These are phyloP conservation scores for Catostomus latipinnis DNA, from an alignment of 2,797 vertebrate species.

Conservation along the genomic window DNA sequence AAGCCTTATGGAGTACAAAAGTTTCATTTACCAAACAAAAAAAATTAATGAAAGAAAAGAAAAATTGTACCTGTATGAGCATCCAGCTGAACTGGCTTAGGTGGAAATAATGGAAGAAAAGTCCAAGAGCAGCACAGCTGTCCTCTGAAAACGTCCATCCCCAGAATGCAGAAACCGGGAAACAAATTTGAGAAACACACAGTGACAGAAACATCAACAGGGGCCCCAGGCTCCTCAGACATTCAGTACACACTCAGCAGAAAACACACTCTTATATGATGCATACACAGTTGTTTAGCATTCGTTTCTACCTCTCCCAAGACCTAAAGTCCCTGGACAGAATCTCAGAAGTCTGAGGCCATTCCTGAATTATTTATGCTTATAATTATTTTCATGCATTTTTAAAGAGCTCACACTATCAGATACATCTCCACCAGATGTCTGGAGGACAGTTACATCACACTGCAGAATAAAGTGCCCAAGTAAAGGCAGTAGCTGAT, in stretches of 20 bases:
- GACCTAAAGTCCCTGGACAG: constrained; percentile 25
- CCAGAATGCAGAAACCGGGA: constrained; percentile 90
- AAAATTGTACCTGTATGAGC: constrained; percentile 88
- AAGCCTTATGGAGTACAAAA: too few species aligned
- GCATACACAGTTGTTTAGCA: background rate
- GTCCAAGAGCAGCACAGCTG: constrained; percentile 89
- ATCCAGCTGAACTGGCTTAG: constrained; percentile 98
- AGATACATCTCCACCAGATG: constrained; percentile 45
- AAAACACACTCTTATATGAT: constrained; percentile 21
- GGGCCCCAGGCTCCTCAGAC: background rate
- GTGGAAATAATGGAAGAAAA: constrained; percentile 92
- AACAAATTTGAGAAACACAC: constrained; percentile 81
- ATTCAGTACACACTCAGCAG: background rate
- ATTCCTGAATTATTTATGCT: constrained; percentile 47
- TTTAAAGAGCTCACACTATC: constrained; percentile 58
- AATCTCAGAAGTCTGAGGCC: constrained; percentile 35
- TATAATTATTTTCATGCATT: constrained; percentile 58
- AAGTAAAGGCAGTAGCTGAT: constrained; percentile 33
- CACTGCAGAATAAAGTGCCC: constrained; percentile 59
- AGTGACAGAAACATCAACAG: constrained; percentile 7
- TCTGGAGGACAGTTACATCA: constrained; percentile 71
- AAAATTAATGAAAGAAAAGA: background rate
- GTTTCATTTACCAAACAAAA: too few species aligned
- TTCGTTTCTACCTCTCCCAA: constrained; percentile 15
- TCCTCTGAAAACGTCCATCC: constrained; percentile 88